A percentile compares a stretch with the other conserved stretches of the same genome.
These are phyloP conservation scores for Oceanodroma leucorhoa DNA, from an alignment of 2,797 vertebrate species.

Conservation along the genomic window DNA sequence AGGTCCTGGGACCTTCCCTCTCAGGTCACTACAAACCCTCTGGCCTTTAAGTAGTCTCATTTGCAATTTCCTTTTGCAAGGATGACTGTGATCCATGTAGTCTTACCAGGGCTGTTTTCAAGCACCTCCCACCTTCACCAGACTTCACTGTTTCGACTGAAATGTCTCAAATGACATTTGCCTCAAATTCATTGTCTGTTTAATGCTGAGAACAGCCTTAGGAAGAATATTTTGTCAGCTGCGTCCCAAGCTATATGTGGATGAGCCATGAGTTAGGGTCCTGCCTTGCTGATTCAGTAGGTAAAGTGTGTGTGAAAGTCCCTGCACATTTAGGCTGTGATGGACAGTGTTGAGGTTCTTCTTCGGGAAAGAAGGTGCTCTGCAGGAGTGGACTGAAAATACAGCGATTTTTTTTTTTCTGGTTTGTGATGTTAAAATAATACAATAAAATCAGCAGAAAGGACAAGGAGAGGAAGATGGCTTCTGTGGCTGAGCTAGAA, in stretches of 20 bases:
- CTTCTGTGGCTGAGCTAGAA: background rate
- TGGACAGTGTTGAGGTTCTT: background rate
- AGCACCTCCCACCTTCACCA: background rate
- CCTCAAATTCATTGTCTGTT: background rate
- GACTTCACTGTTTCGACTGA: background rate
- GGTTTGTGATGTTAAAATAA: background rate
- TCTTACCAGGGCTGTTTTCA: background rate
- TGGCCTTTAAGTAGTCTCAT: background rate
- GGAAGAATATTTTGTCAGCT: background rate
- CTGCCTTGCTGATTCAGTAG: background rate
- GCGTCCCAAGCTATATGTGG: background rate
- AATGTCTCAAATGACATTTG: background rate
- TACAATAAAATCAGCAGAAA: background rate
- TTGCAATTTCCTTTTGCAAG: background rate
- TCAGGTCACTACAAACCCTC: background rate
- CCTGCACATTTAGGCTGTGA: background rate
- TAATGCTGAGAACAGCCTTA: background rate
- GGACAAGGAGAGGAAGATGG: background rate
- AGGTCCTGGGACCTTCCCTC: background rate
- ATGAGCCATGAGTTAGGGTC: background rate
- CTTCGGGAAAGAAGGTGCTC: background rate
- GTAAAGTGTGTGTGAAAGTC: background rate
- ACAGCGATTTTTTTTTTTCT: background rate
- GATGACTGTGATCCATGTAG: background rate
- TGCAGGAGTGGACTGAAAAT: background rate